Conservation (phyloP, 2,113 vertebrate genomes). For the Naja naja region DNA sequence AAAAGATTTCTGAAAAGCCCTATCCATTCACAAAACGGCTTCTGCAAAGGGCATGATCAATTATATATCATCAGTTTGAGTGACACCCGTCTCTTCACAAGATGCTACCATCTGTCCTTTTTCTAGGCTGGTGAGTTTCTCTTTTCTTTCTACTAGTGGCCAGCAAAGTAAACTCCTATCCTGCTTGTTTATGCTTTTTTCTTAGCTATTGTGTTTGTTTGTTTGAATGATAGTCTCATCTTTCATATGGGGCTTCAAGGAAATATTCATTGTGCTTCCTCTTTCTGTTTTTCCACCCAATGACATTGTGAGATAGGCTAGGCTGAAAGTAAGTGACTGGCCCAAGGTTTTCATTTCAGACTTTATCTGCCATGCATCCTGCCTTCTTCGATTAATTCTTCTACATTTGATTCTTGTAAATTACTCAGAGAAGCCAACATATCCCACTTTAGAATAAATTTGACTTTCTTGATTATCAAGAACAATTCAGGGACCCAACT, state of each 20-base stretch:
- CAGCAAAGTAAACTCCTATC: background rate
- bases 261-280: background rate
- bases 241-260: background rate
- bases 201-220: background rate
- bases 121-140: background rate
- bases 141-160: background rate
- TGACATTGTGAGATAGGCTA: background rate
- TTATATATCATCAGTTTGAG: background rate
- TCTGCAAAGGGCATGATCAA: background rate
- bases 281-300: background rate
- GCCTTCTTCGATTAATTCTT: background rate
- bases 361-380: background rate
- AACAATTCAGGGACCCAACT: background rate
- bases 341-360: background rate
- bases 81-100: background rate
- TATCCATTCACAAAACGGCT: background rate
- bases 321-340: background rate
- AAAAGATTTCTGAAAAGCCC: background rate
- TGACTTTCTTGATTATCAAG: background rate
- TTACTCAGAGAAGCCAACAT: background rate
- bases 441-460: background rate
- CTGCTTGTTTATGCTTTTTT: background rate
- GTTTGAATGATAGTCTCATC: background rate
- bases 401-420: background rate
- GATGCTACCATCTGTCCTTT: background rate